These are phyloP conservation scores for Osmerus eperlanus DNA, from an alignment of 2,113 vertebrate genomes.

Conservation along the genomic window DNA sequence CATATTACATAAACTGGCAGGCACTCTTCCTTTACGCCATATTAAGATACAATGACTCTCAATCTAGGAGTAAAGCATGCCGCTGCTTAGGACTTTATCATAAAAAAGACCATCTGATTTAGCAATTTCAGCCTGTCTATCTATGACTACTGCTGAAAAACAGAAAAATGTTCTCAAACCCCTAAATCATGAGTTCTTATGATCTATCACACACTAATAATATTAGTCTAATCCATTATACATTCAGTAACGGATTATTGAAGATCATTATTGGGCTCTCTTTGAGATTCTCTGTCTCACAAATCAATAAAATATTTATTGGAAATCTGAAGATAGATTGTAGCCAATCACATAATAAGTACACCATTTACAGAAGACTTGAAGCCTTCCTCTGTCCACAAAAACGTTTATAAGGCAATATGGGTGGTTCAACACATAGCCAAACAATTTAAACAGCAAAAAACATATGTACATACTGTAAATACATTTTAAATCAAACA, in stretches of 20 bases:
- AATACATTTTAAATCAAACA: constrained; percentile 32
- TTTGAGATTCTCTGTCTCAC: background rate
- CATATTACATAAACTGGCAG: constrained; percentile 37
- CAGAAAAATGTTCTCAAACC: background rate
- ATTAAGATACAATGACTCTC: constrained; percentile 2
- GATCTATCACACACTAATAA: too few species aligned
- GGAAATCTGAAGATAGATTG: constrained; percentile 15
- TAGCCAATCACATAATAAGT: constrained; percentile 35
- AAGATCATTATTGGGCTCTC: too few species aligned
- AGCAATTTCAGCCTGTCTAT: constrained; percentile 8
- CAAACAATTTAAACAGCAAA: constrained; percentile 16
- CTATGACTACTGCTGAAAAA: constrained; percentile 9
- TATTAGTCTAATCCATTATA: too few species aligned
- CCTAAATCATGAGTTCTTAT: too few species aligned
- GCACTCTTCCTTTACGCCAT: constrained; percentile 22
- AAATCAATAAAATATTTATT: constrained; percentile 37
- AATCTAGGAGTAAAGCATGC: background rate
- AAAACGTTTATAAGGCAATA: constrained; percentile 57
- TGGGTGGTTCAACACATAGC: constrained; percentile 39
- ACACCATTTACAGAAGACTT: constrained; percentile 39
- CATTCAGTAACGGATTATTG: too few species aligned
- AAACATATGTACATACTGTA: constrained; percentile 25
- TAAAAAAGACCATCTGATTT: too few species aligned
- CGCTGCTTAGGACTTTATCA: too few species aligned
- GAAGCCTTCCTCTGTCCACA: constrained; percentile 34